Base-by-base conservation (phyloP, 1,140 invertebrate genomes). In the Scaptomyza pallida region DNA sequence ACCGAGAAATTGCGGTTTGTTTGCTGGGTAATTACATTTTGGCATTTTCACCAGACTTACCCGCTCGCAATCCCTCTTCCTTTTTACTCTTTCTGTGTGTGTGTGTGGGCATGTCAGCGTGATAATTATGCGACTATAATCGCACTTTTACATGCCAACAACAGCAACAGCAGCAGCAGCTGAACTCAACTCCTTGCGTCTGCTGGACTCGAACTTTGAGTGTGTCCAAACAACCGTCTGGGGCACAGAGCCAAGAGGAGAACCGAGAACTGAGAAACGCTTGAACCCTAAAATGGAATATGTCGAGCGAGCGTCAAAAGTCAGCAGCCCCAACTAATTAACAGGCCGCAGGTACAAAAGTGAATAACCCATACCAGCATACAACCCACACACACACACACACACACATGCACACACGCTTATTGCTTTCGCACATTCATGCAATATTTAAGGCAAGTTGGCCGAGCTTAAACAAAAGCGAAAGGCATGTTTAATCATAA, bases 121-220 rank as follows among this genome's bases (percentile, higher is more conserved):
- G 82, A 89, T 88, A 88, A 88, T 88, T 88, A 88, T 88, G 82
- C 82, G 82, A 88, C 83, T 88, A 88, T 88, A 88, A 88, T 88
- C 82, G 78, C 82, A 88, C 82, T 88, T 82, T 88, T 82, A 88
- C 82, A 88, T 88, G 82, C 82, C 82, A 88, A 73, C 47, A 62
- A 5, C 43, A 35, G 41, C 30, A 19, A 41, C 65, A 64, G 23
- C 40, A 45, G 33, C 37, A 47, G 43, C 26, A 50, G 33, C n/a
- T 40, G 23, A 54, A 21, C 26, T 40, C 26, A 37, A 37, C 2
- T 13, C 51, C 40, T 19, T 6, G 26, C 17, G 23, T 19, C 12
- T n/a, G 33, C 26, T 47, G 9, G 21, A 21, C 48, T 15, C 15
- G n/a, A 40, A 12, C 37, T 48, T 47, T 10, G 19, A 61, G 47